These are phyloP conservation scores for Epistrophe eligans DNA, from an alignment of 2,888 invertebrate species.

Conservation along the genomic window DNA sequence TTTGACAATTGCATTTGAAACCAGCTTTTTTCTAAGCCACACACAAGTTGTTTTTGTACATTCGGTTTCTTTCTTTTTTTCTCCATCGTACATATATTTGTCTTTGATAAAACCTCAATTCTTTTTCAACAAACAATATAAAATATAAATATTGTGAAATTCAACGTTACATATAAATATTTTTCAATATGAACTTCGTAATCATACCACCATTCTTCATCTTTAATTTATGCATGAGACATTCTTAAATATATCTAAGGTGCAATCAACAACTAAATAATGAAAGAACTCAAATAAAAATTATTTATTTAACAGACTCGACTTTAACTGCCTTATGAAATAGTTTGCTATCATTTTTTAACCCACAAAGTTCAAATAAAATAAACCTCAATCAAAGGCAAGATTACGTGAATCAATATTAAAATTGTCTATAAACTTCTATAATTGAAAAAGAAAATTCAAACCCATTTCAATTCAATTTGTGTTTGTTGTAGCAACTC, in stretches of 20 bases:
- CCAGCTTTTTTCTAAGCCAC: no score
- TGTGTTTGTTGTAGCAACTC: not conserved
- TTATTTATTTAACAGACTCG: not conserved
- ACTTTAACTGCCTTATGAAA: slow-evolving; percentile 1
- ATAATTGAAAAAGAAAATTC: slow-evolving; percentile 3
- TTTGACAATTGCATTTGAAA: no score
- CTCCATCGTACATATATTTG: no score
- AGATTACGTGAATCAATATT: slow-evolving; percentile 24
- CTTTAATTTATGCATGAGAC: not conserved
- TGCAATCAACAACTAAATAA: not conserved
- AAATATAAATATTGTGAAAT: no score
- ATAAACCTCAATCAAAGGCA: slow-evolving; percentile 13
- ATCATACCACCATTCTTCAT: no score
- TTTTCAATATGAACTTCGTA: no score
- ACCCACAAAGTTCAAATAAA: slow-evolving; percentile 10
- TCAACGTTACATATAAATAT: no score
- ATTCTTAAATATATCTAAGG: no score
- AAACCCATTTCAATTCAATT: slow-evolving; percentile 15
- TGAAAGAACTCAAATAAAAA: not conserved
- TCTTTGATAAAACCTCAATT: no score
- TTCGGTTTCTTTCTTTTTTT: no score
- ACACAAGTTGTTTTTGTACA: no score
- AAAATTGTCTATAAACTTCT: not conserved
- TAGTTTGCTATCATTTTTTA: not conserved
- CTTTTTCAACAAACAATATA: no score